These are phyloP conservation scores for Caenorhabditis doughertyi DNA, from an alignment of 2,888 invertebrate genomes.

Conservation along the genomic window DNA sequence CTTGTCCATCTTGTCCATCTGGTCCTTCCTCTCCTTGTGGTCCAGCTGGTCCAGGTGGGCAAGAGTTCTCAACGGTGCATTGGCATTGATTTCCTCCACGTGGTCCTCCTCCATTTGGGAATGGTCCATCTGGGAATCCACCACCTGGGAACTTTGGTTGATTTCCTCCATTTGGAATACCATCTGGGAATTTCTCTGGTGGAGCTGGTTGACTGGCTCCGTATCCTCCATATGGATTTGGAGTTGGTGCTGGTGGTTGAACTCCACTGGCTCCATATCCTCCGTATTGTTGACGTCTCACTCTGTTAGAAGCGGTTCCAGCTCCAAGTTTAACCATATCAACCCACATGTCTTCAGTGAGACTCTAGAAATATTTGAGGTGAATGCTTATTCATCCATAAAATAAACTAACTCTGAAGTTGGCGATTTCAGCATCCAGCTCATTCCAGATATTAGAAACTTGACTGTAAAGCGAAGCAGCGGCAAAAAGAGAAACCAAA, in stretches of 20 bases:
- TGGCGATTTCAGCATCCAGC: slow-evolving; percentile 81
- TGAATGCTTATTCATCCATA: not conserved
- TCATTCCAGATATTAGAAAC: slow-evolving; percentile 80
- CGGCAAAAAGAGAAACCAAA: slow-evolving; percentile 76
- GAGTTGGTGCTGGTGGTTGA: slow-evolving; percentile 66
- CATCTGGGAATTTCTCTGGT: slow-evolving; percentile 55
- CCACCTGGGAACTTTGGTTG: slow-evolving; percentile 62
- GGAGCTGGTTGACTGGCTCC: slow-evolving; percentile 60
- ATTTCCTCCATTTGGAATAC: slow-evolving; percentile 58
- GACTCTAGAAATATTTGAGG: slow-evolving; percentile 54
- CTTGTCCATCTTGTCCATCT: slow-evolving; percentile 73
- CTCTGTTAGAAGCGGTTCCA: slow-evolving; percentile 80
- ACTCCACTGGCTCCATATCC: slow-evolving; percentile 77
- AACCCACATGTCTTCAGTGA: slow-evolving; percentile 80
- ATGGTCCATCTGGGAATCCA: slow-evolving; percentile 65
- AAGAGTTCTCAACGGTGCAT: slow-evolving; percentile 75
- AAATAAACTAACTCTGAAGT: slow-evolving; percentile 73
- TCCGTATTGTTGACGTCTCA: slow-evolving; percentile 80
- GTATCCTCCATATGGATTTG: slow-evolving; percentile 58
- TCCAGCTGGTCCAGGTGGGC: slow-evolving; percentile 78
- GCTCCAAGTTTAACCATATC: slow-evolving; percentile 82
- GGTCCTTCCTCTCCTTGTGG: slow-evolving; percentile 68
- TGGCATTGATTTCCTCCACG: slow-evolving; percentile 60
- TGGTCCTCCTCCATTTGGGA: slow-evolving; percentile 61
- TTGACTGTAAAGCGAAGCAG: slow-evolving; percentile 77